Evolutionary conservation across 2,797 vertebrate species (phyloP).

Genomic region (Thaleichthys pacificus): DNA sequence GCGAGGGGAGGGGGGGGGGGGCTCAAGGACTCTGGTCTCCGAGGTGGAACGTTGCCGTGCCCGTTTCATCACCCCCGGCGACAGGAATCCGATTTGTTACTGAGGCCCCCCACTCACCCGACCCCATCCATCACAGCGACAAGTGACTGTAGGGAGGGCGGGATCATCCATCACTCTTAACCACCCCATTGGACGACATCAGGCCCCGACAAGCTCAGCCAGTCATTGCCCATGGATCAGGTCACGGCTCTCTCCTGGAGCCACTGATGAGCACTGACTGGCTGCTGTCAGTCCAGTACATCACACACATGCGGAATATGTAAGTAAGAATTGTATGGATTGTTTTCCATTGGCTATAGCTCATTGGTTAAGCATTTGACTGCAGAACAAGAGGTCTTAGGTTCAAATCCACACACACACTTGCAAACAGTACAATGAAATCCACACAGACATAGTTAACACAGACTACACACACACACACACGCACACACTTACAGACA

Average conservation of each 20-base stretch:
- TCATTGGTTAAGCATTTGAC: too few species aligned
- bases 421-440: too few species aligned
- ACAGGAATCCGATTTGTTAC: slow-evolving; percentile 46
- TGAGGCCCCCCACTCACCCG: slow-evolving; percentile 30
- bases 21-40: slow-evolving; percentile 38
- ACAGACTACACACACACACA: too few species aligned
- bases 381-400: too few species aligned
- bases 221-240: slow-evolving; percentile 47
- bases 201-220: slow-evolving; percentile 20
- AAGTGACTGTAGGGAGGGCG: slow-evolving; percentile 49
- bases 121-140: slow-evolving; percentile 60
- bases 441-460: too few species aligned
- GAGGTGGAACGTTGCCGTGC: slow-evolving; percentile 13
- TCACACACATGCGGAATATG: too few species aligned
- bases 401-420: too few species aligned
- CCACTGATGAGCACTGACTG: not conserved
- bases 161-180: slow-evolving; percentile 49
- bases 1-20: not conserved
- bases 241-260: slow-evolving; percentile 20
- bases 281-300: not conserved
- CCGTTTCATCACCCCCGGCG: slow-evolving; percentile 53
- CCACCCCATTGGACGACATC: slow-evolving; percentile 29
- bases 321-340: too few species aligned
- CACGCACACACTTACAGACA: too few species aligned
- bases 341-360: too few species aligned